Conservation (phyloP, 2,888 invertebrate species). For the Agonum fuliginosum region DNA sequence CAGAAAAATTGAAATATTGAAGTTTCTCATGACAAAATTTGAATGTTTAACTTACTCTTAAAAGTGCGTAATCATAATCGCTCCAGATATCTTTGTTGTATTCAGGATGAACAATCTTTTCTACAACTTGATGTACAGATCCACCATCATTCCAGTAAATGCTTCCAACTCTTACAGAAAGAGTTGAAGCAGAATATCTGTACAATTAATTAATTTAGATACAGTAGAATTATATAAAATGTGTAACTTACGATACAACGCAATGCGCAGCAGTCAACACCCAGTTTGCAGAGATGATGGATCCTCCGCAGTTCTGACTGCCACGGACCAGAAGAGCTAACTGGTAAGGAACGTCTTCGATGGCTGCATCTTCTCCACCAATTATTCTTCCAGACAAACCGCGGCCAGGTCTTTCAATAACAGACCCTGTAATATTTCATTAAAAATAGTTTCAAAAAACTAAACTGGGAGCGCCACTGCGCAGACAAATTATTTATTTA, state of each 20-base stretch:
- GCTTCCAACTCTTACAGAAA: not conserved
- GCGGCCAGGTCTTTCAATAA: not conserved
- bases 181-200: not conserved
- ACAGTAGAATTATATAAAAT: not conserved
- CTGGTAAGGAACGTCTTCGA: constrained; percentile 12
- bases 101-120: not conserved
- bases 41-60: constrained; percentile 3
- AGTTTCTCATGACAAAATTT: no score
- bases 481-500: no score
- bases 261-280: constrained; percentile 66
- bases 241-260: not conserved
- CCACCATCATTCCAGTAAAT: not conserved
- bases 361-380: not conserved
- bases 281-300: constrained; percentile 63
- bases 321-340: constrained; percentile 63
- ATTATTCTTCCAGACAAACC: not conserved
- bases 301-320: constrained; percentile 66
- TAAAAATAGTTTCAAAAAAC: not conserved
- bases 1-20: no score
- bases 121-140: not conserved
- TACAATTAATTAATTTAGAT: not conserved
- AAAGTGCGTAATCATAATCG: constrained; percentile 14
- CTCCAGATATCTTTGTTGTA: not conserved
- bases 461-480: no score
- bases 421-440: not conserved